Evolutionary conservation across 2,113 vertebrate genomes (phyloP).

Genomic region (Bambusicola thoracicus): DNA sequence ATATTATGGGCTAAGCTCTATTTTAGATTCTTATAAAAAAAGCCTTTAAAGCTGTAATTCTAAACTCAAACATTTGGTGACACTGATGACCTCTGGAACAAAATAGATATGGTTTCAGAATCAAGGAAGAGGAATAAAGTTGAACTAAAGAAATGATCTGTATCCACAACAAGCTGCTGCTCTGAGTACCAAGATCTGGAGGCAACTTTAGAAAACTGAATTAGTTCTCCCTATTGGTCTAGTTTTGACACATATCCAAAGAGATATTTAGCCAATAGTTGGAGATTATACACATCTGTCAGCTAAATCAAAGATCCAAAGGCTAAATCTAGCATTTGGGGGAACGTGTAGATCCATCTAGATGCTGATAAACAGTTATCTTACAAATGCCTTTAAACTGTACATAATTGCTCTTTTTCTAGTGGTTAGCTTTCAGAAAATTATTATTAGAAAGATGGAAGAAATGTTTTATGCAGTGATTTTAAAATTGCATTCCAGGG

Average conservation of each 20-base stretch:
- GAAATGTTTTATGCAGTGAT: not conserved
- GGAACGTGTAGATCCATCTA: constrained; percentile 28
- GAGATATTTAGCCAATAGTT: constrained; percentile 36
- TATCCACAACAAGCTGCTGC: not conserved
- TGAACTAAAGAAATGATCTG: not conserved
- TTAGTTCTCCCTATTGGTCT: constrained; percentile 24
- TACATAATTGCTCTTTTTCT: constrained; percentile 37
- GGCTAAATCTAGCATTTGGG: constrained; percentile 35
- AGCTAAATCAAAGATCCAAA: constrained; percentile 57
- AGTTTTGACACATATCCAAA: constrained; percentile 32
- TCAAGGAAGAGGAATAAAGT: not conserved
- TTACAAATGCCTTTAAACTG: constrained; percentile 3
- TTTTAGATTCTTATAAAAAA: constrained; percentile 7
- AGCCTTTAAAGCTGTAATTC: not conserved
- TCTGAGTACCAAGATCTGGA: constrained; percentile 16
- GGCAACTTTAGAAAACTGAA: constrained; percentile 1
- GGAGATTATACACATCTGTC: constrained; percentile 56
- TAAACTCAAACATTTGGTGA: not conserved
- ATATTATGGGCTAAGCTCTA: not conserved
- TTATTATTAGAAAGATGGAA: constrained; percentile 10
- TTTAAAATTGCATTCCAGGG: not conserved
- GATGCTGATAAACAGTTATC: constrained; percentile 34
- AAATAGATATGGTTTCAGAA: not conserved
- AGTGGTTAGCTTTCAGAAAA: constrained; percentile 35
- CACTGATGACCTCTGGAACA: not conserved